These are phyloP conservation scores for Lepeophtheirus salmonis DNA, from an alignment of 1,140 invertebrate species.

Conservation along the genomic window DNA sequence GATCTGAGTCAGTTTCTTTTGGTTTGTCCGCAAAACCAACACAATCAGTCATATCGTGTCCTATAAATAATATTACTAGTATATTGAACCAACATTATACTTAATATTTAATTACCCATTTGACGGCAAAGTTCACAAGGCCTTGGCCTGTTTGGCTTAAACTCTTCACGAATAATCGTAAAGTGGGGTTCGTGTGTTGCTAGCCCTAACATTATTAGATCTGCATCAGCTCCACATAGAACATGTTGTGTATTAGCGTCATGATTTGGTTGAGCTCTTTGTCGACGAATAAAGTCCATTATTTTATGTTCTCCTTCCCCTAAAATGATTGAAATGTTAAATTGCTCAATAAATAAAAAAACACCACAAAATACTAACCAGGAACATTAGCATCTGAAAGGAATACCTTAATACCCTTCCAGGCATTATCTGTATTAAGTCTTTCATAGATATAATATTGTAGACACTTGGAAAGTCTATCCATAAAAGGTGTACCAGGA, in stretches of 20 bases:
- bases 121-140: slow-evolving; percentile 95
- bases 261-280: slow-evolving; percentile 72
- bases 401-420: slow-evolving; percentile 82
- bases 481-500: slow-evolving; percentile 87
- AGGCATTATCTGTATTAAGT: slow-evolving; percentile 84
- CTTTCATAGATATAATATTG: slow-evolving; percentile 90
- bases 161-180: slow-evolving; percentile 83
- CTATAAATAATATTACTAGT: no score
- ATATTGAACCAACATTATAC: no score
- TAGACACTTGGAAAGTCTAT: slow-evolving; percentile 71
- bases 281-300: slow-evolving; percentile 94
- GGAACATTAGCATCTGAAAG: slow-evolving; percentile 96
- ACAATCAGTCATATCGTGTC: slow-evolving; percentile 21
- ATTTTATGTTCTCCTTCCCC: slow-evolving; percentile 97
- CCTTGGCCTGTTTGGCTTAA: slow-evolving; percentile 85
- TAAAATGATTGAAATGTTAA: not conserved
- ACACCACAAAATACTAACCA: slow-evolving; percentile 30
- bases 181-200: slow-evolving; percentile 98
- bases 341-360: no score
- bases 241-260: slow-evolving; percentile 96
- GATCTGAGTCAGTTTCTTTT: slow-evolving; percentile 5
- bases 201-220: slow-evolving; percentile 94
- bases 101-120: slow-evolving; percentile 52
- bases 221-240: slow-evolving; percentile 92
- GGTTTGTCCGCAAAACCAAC: not conserved